These are phyloP conservation scores for Luffia ferchaultella DNA, from an alignment of 2,888 invertebrate genomes.

Conservation along the genomic window DNA sequence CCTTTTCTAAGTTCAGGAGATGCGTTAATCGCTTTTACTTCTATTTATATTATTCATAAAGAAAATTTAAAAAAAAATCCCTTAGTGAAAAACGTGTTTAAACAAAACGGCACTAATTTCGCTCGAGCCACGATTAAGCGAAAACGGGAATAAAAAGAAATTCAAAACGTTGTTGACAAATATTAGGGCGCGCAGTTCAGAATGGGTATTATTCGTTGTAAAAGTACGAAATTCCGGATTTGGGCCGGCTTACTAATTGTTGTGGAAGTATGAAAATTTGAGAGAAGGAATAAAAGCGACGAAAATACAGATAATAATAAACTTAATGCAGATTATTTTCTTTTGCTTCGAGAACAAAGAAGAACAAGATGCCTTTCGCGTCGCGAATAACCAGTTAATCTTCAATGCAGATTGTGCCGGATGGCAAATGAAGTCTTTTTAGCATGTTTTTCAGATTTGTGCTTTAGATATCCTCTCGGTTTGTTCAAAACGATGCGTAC, in stretches of 20 bases:
- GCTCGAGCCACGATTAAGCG: not conserved
- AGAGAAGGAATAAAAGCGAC: not conserved
- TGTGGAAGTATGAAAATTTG: not conserved
- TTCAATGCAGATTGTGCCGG: too few species aligned
- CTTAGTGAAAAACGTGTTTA: not conserved
- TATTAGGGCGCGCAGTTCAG: not conserved
- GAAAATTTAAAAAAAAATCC: too few species aligned
- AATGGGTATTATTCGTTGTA: not conserved
- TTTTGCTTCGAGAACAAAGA: not conserved
- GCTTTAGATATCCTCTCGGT: too few species aligned
- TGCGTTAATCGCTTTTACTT: too few species aligned
- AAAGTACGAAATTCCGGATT: not conserved
- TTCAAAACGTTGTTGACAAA: not conserved
- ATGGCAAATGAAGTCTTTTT: too few species aligned
- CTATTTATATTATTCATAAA: too few species aligned
- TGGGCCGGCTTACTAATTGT: not conserved
- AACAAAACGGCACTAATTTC: not conserved
- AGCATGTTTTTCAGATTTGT: too few species aligned
- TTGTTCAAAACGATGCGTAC: too few species aligned
- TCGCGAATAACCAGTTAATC: too few species aligned
- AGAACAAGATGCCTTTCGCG: too few species aligned
- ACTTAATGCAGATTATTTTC: not conserved
- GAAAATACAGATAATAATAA: not conserved
- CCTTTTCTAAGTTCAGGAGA: too few species aligned
- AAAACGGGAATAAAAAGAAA: not conserved